These are phyloP conservation scores for Anoura caudifer DNA, from an alignment of 2,113 vertebrate genomes.

Conservation along the genomic window DNA sequence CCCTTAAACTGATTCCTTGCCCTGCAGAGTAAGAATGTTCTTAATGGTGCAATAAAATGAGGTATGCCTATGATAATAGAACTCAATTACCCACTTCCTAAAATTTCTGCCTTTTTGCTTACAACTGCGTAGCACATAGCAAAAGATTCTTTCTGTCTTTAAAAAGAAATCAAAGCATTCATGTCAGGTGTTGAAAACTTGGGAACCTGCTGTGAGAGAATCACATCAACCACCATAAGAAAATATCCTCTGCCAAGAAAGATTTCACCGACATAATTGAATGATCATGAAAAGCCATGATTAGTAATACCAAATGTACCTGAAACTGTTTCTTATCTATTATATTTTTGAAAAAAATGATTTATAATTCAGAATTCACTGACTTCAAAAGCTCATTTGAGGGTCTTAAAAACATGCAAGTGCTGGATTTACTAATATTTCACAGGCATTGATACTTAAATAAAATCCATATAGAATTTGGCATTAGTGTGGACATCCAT, in stretches of 20 bases:
- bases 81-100: constrained; percentile 25
- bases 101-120: constrained; percentile 37
- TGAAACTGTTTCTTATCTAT: background rate
- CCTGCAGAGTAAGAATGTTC: background rate
- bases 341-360: background rate
- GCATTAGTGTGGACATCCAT: background rate
- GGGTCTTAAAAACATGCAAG: background rate
- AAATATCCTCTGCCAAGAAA: constrained; percentile 46
- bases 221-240: background rate
- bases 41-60: background rate
- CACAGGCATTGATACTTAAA: background rate
- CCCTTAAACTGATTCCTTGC: background rate
- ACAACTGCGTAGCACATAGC: background rate
- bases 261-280: constrained; percentile 30
- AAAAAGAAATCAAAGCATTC: constrained; percentile 54
- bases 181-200: constrained; percentile 28
- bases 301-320: constrained; percentile 31
- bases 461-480: background rate
- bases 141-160: background rate
- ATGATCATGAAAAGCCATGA: constrained; percentile 24
- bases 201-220: background rate
- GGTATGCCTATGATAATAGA: background rate
- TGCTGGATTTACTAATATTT: background rate
- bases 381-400: constrained; percentile 16
- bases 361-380: constrained; percentile 8